Evolutionary conservation across 1,140 invertebrate genomes (phyloP).

Genomic region (Oncopeltus fasciatus): DNA sequence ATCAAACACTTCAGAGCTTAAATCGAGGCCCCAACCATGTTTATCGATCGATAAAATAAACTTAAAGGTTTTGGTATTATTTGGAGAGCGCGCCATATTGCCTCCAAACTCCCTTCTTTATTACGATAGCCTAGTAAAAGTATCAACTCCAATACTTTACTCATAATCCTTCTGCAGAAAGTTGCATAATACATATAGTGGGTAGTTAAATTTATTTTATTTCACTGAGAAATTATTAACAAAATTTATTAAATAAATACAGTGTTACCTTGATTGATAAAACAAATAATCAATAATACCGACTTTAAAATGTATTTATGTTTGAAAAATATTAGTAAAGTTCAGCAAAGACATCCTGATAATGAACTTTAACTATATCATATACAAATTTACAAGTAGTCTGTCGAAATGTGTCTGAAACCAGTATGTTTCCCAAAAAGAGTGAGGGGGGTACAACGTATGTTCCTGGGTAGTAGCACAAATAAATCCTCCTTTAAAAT

Average conservation of each 20-base stretch:
- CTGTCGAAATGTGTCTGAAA: too few species aligned
- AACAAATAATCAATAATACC: too few species aligned
- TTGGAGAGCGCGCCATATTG: background rate
- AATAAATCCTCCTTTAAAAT: too few species aligned
- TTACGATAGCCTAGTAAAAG: background rate
- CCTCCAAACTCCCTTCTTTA: background rate
- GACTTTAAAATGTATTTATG: too few species aligned
- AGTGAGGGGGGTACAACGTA: too few species aligned
- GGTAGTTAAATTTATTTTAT: background rate
- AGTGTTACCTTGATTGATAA: background rate
- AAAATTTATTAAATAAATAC: background rate
- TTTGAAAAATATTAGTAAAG: too few species aligned
- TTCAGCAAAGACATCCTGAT: too few species aligned
- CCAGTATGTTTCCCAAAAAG: too few species aligned
- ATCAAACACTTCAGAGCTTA: conserved; percentile 3
- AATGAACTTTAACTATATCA: too few species aligned
- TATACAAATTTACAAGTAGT: too few species aligned
- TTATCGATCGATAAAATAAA: conserved; percentile 14
- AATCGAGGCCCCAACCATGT: conserved; percentile 3
- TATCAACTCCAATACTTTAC: background rate
- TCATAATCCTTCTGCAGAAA: background rate
- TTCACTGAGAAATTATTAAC: background rate
- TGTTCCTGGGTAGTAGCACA: too few species aligned
- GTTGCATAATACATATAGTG: background rate
- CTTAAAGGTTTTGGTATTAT: conserved; percentile 1